Base-by-base conservation (phyloP, 2,888 invertebrate genomes). In the Orthosia cruda region DNA sequence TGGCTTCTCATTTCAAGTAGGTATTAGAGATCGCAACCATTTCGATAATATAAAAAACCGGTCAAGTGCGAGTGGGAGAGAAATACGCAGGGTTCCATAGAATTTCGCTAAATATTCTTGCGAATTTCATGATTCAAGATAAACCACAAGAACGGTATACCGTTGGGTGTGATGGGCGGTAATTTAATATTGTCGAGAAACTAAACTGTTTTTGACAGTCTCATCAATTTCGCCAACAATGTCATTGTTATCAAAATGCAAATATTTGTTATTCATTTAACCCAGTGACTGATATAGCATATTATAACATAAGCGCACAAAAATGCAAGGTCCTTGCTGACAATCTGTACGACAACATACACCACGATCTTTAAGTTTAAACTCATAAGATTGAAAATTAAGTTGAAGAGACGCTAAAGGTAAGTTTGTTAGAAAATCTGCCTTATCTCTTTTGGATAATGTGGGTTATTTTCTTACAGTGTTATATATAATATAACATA, bases 321-420 rank as follows among this genome's bases (percentile, higher is more conserved):
- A 88, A 88, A 87, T 88, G 87, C 89, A 85, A 88, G 87, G 84
- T 83, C 55, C 49, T 77, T 23, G 7, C 5, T 26, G 20, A 54
- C 57, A 71, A 73, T 50, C 15, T 47, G 52, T 55, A 47, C 7
- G 4, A 11, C 4, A 54, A 7, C 18, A 20, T 16, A 47, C 2
- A 49, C 2, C 7, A 59, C 7, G 16, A 52, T 5, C 50, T 57
- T 77, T 76, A 77, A 59, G 4, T 4, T 9, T 0, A 23, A 4
- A 1, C 0, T 0, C 0, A 5, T 71, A 86, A 64, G 54, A 65
- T 61, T 62, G 11, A 75, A 45, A 45, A 71, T 69, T 81, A 1
- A 20, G 49, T 20, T 49, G 15, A 0, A 12, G 2, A 15, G 16
- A 16, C 5, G 15, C 20, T 54, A 16, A 13, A 13, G 3, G 1